Evolutionary conservation across 2,797 vertebrate species (phyloP), one percentile per base, ranked within the genome.

Genomic region (Xenopus petersii): DNA sequence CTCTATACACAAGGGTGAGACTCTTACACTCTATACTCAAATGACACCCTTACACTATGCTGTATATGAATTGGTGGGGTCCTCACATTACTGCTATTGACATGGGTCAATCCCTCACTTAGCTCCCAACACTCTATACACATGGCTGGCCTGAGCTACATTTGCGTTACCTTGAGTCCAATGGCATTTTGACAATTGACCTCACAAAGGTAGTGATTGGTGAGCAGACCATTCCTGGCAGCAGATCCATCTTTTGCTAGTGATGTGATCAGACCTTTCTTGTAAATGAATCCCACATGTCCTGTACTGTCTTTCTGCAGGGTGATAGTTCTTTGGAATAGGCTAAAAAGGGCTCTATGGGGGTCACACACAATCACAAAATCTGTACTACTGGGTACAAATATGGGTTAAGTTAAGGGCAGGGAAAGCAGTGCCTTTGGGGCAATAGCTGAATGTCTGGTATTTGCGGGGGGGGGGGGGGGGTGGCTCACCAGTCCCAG

Each of bases 161-260:
- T 12, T 12, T 30, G 6, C 1, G 80, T 73, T 72, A 98, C 97
- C 96, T 97, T 98, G 67, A 99, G 91, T 81, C 96, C 97, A 0
- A 98, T 95, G 73, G 98, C 83, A 0, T 99, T 98, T 83, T 99
- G 98, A 30, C 97, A 96, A 0, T 98, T 97, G 84, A 98, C 93
- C 82, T 99, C 98, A 0, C 97, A 99, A 89, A 99, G 87, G 81
- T 84, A 93, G 81, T 99, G 96, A 24, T 95, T 92, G 11, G 91
- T 95, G 82, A 99, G 93, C 76, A 99, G 87, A 24, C 75, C 98
- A 0, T 98, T 99, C 62, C 93, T 91, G 42, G 96, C 95, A 0
- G 96, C 96, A 0, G 97, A 98, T 64, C 95, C 92, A 16, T 95
- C 94, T 83, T 95, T 96, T 75, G 93, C 95, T 86, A 98, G 85